phyloP scores from a whole-genome alignment of 2,113 vertebrate genomes.

The Casuarius casuarius region DNA sequence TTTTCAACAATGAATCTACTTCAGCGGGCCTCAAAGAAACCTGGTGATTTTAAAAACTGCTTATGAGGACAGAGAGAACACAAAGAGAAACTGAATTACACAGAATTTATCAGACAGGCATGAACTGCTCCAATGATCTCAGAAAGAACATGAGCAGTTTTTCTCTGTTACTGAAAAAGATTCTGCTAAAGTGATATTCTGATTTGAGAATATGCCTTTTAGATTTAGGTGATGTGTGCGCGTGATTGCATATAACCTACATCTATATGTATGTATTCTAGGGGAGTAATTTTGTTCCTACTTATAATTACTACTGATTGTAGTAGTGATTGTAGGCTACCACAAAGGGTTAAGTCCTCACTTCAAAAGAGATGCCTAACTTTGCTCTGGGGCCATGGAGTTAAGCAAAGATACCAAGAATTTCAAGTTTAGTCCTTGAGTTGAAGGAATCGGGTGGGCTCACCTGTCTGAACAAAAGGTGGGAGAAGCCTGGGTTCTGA shows the following conservation, averaged over 20 bases:
- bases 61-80: neutral
- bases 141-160: neutral
- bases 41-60: neutral
- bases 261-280: constrained; percentile 3
- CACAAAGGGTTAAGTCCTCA: constrained; percentile 24
- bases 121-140: neutral
- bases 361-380: constrained; percentile 35
- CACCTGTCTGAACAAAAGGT: neutral
- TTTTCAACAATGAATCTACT: neutral
- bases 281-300: neutral
- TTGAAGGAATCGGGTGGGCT: neutral
- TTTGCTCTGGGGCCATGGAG: constrained; percentile 24
- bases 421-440: constrained; percentile 16
- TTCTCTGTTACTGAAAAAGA: neutral
- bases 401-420: constrained; percentile 41
- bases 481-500: constrained; percentile 7
- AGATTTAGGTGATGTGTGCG: neutral
- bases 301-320: neutral
- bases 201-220: constrained; percentile 21
- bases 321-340: neutral
- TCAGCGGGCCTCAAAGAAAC: neutral
- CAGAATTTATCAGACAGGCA: neutral
- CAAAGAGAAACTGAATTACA: neutral
- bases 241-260: neutral
- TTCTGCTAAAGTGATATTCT: neutral